Percentiles rank a stretch among this genome's conserved stretches.
These are phyloP conservation scores for Palythoa grandiflora DNA, from an alignment of 92 coral and sea anemone species.

Conservation along the genomic window DNA sequence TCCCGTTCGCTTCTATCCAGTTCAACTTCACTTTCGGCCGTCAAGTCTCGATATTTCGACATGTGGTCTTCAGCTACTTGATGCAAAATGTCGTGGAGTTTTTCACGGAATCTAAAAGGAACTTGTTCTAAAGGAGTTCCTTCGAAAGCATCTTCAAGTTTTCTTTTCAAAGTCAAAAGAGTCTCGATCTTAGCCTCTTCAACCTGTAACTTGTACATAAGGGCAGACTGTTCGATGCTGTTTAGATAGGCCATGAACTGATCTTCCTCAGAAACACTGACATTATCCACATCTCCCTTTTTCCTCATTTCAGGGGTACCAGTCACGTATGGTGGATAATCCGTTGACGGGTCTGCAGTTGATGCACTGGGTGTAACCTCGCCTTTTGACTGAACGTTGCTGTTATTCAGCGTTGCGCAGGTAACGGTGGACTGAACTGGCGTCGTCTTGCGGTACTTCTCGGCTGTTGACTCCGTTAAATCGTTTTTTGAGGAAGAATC, in stretches of 20 bases:
- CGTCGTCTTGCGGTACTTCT: neutral
- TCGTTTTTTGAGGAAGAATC: neutral
- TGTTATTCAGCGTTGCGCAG: conserved; percentile 65
- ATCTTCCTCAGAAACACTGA: conserved; percentile 63
- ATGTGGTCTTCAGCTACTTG: conserved; percentile 85
- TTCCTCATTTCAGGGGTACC: conserved; percentile 48
- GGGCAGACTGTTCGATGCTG: conserved; percentile 91
- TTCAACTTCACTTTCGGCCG: conserved; percentile 60
- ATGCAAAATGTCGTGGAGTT: conserved; percentile 88
- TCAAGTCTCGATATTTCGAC: conserved; percentile 78
- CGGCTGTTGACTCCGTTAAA: neutral
- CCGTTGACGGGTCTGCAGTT: conserved; percentile 12
- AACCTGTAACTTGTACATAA: conserved; percentile 87
- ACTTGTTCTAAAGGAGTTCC: conserved; percentile 94
- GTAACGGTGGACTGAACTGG: conserved; percentile 65
- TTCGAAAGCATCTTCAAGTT: conserved; percentile 90
- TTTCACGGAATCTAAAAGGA: conserved; percentile 86
- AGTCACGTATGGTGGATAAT: neutral
- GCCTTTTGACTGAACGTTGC: conserved; percentile 10
- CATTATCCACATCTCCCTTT: conserved; percentile 54
- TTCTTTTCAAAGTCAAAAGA: conserved; percentile 75
- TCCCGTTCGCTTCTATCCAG: conserved; percentile 76
- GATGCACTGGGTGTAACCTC: conserved; percentile 25
- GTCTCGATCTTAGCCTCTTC: conserved; percentile 97
- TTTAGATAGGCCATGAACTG: conserved; percentile 91